phyloP scores from a whole-genome alignment of 2,113 vertebrate genomes.

The Cinclus cinclus region DNA sequence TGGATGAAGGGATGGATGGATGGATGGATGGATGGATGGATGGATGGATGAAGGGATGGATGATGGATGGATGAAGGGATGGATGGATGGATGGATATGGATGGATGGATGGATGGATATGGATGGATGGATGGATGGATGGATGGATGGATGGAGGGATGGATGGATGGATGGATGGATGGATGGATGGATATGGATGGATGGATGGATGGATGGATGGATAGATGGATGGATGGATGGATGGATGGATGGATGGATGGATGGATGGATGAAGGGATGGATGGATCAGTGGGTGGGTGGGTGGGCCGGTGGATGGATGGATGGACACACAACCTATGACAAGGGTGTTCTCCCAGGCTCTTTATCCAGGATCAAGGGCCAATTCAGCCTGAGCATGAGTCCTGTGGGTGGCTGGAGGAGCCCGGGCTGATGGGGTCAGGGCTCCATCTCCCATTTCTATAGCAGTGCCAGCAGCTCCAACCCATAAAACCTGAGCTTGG shows the following conservation, averaged over 20 bases:
- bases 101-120: no score
- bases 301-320: no score
- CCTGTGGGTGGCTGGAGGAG: no score
- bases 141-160: no score
- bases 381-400: background rate
- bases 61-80: no score
- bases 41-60: background rate
- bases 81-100: background rate
- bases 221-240: background rate
- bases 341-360: background rate
- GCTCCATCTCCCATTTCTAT: background rate
- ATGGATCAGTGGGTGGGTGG: no score
- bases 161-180: no score
- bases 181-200: no score
- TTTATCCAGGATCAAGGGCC: background rate
- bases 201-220: no score
- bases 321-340: fast-evolving
- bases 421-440: background rate
- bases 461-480: background rate
- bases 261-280: background rate
- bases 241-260: background rate
- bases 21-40: no score
- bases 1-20: fast-evolving
- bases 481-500: background rate
- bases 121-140: no score